Percentiles rank a stretch among this genome's conserved stretches.
Evolutionary conservation across 2,888 invertebrate species (phyloP).

Genomic region (Biston stratarius): DNA sequence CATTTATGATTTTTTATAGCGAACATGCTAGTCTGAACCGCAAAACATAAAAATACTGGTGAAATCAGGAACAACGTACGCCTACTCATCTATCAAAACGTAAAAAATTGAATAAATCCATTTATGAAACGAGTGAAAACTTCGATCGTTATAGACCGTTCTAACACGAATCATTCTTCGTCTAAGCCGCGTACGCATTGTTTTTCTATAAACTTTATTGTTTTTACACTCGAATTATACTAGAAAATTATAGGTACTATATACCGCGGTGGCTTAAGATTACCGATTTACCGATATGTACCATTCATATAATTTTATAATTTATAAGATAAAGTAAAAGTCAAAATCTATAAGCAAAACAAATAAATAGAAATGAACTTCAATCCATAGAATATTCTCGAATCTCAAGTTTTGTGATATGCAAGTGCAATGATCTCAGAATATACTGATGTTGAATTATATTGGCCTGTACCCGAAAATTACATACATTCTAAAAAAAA

Average conservation of each 20-base stretch:
- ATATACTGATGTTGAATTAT: slow-evolving; percentile 47
- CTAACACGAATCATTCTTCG: slow-evolving; percentile 5
- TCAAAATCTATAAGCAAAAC: background rate
- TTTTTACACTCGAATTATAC: too few species aligned
- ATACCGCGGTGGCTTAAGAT: too few species aligned
- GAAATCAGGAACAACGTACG: slow-evolving; percentile 41
- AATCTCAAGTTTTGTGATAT: slow-evolving; percentile 44
- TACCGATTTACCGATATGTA: too few species aligned
- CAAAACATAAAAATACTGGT: slow-evolving; percentile 22
- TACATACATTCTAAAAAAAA: background rate
- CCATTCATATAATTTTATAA: background rate
- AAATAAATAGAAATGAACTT: slow-evolving; percentile 14
- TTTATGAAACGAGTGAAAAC: slow-evolving; percentile 16
- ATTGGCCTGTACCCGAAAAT: slow-evolving; percentile 49
- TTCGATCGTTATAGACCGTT: slow-evolving; percentile 15
- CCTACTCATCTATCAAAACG: slow-evolving; percentile 26
- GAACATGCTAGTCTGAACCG: background rate
- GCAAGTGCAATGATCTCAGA: slow-evolving; percentile 64
- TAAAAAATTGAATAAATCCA: slow-evolving; percentile 30
- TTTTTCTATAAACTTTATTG: background rate
- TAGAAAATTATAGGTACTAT: too few species aligned
- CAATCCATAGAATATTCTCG: slow-evolving; percentile 67
- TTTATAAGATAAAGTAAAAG: background rate
- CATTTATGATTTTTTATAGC: background rate
- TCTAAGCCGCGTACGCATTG: background rate